Evolutionary conservation across 2,888 invertebrate genomes (phyloP).

Genomic region (Cryptus armator): DNA sequence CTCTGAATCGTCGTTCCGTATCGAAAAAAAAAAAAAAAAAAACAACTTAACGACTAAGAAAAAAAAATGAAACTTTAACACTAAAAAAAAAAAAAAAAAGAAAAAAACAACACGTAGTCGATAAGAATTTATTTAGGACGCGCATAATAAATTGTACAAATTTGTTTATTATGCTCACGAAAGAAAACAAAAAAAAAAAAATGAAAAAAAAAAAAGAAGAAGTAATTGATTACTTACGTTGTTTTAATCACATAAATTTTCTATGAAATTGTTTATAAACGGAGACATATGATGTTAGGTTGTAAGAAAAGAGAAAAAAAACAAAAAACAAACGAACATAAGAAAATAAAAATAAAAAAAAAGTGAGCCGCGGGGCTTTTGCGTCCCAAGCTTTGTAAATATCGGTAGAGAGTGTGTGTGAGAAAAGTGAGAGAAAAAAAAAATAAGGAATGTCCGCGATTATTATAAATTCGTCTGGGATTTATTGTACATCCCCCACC

Average conservation of each 20-base stretch:
- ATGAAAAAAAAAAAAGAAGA: no score
- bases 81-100: background rate
- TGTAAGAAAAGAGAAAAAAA: constrained; percentile 71
- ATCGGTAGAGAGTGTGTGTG: constrained; percentile 67
- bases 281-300: constrained; percentile 77
- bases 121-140: constrained; percentile 79
- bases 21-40: constrained; percentile 22
- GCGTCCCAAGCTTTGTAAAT: constrained; percentile 76
- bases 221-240: constrained; percentile 81
- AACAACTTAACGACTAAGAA: constrained; percentile 49
- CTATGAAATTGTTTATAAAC: constrained; percentile 83
- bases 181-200: background rate
- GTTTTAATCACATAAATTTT: constrained; percentile 84
- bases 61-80: constrained; percentile 13
- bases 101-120: constrained; percentile 65
- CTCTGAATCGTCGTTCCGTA: background rate
- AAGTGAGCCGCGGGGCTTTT: constrained; percentile 37
- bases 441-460: constrained; percentile 37
- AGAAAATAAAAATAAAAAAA: constrained; percentile 28
- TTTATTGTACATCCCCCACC: constrained; percentile 11
- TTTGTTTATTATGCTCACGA: constrained; percentile 82
- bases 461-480: constrained; percentile 26
- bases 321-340: constrained; percentile 17
- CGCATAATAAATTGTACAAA: constrained; percentile 85
- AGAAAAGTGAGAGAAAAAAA: constrained; percentile 52